Conservation (phyloP, 2,113 vertebrate genomes). For the Zosterops hypoxanthus region DNA sequence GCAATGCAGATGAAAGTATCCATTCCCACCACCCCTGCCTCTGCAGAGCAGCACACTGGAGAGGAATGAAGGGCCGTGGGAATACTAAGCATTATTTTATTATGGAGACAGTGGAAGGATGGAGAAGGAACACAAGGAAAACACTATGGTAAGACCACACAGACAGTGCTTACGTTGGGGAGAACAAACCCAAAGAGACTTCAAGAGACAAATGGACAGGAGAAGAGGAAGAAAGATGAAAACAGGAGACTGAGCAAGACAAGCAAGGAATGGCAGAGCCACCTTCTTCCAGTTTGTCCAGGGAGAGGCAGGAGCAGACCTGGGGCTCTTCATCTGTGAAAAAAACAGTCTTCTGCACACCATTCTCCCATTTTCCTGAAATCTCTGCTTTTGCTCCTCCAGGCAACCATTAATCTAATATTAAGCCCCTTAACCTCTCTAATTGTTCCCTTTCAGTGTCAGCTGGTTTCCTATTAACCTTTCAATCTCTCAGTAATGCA, state of each 20-base stretch:
- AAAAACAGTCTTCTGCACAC: not conserved
- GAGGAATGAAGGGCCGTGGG: not conserved
- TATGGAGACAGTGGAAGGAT: not conserved
- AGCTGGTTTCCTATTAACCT: slow-evolving; percentile 72
- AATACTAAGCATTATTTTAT: not conserved
- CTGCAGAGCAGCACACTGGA: not conserved
- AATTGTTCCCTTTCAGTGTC: slow-evolving; percentile 67
- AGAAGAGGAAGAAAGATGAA: not conserved
- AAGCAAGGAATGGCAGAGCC: not conserved
- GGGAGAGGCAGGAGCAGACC: not conserved
- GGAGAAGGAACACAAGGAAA: not conserved
- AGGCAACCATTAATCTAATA: slow-evolving; percentile 70
- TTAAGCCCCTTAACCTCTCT: slow-evolving; percentile 70
- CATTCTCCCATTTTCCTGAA: slow-evolving; percentile 49
- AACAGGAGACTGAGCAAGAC: not conserved
- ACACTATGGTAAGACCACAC: not conserved
- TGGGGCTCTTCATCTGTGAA: not conserved
- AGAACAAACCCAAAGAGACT: not conserved
- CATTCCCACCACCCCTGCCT: not conserved
- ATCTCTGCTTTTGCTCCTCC: slow-evolving; percentile 63
- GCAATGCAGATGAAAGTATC: not conserved
- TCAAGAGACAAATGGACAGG: not conserved
- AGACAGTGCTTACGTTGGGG: fast-evolving
- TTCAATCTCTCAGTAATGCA: slow-evolving; percentile 67
- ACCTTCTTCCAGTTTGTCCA: not conserved